Evolutionary conservation across 2,797 vertebrate species (phyloP).

Genomic region (Ispidina picta): DNA sequence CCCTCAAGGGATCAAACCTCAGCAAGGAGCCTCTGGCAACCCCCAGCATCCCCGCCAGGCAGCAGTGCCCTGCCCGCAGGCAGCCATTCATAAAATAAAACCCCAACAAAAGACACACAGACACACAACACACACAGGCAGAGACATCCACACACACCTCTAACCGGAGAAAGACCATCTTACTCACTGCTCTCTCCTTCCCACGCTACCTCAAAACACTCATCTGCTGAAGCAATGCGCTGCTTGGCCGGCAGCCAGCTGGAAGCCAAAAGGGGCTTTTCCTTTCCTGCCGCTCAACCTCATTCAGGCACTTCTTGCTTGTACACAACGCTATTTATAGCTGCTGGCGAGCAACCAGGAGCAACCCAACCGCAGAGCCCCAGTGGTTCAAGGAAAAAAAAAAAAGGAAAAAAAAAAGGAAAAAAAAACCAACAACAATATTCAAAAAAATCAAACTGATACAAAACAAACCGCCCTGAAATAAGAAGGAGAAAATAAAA

Average conservation of each 20-base stretch:
- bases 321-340: conserved; percentile 85
- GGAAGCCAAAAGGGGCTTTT: conserved; percentile 81
- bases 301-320: conserved; percentile 78
- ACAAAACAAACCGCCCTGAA: not conserved
- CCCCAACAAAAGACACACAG: not conserved
- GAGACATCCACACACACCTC: conserved; percentile 58
- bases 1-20: not conserved
- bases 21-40: not conserved
- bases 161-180: conserved; percentile 70
- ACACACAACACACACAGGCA: too few species aligned
- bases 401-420: not conserved
- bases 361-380: conserved; percentile 76
- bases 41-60: not conserved
- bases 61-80: not conserved
- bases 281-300: conserved; percentile 74
- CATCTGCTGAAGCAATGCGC: conserved; percentile 70
- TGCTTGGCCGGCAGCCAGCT: conserved; percentile 79
- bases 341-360: conserved; percentile 80
- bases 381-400: not conserved
- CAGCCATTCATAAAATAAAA: conserved; percentile 38
- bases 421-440: not conserved
- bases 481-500: not conserved
- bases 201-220: conserved; percentile 75
- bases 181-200: conserved; percentile 67
- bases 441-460: too few species aligned